These are phyloP conservation scores for Actinostola sp. DNA, from an alignment of 92 coral and sea anemone species.

Conservation along the genomic window DNA sequence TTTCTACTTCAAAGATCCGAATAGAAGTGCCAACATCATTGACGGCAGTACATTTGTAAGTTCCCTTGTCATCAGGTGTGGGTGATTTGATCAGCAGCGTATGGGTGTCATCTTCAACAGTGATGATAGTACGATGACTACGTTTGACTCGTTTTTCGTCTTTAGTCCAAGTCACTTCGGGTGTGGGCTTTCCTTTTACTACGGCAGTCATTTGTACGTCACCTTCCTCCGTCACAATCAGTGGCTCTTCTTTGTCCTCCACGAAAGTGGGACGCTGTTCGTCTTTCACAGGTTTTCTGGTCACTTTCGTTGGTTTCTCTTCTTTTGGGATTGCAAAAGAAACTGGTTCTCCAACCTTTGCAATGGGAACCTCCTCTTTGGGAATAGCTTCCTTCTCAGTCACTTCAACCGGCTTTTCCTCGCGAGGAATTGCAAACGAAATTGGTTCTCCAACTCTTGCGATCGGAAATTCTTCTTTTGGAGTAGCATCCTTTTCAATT, in stretches of 20 bases:
- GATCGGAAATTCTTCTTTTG: too few species aligned
- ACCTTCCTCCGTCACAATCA: conserved; percentile 74
- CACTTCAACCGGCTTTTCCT: too few species aligned
- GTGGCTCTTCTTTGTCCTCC: conserved; percentile 37
- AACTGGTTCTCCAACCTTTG: conserved; percentile 43
- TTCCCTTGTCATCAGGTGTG: conserved; percentile 39
- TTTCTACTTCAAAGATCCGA: conserved; percentile 7
- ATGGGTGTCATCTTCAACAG: conserved; percentile 25
- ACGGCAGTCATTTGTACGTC: conserved; percentile 64
- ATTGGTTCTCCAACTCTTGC: too few species aligned
- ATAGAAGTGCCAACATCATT: conserved; percentile 42
- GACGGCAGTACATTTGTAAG: conserved; percentile 38
- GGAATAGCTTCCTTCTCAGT: conserved; percentile 14
- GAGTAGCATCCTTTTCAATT: conserved; percentile 14
- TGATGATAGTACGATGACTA: conserved; percentile 14
- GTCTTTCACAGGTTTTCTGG: too few species aligned
- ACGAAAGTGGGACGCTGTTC: conserved; percentile 20
- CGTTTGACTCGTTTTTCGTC: conserved; percentile 38
- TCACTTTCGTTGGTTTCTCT: conserved; percentile 31
- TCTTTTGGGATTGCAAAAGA: conserved; percentile 43
- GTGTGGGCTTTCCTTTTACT: conserved; percentile 58
- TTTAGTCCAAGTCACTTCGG: conserved; percentile 46
- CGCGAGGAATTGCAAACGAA: too few species aligned
- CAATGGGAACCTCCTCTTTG: conserved; percentile 7
- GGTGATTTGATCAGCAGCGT: conserved; percentile 43